Base-by-base conservation (phyloP, 92 coral and sea anemone genomes). In the Virgularia gustaviana region DNA sequence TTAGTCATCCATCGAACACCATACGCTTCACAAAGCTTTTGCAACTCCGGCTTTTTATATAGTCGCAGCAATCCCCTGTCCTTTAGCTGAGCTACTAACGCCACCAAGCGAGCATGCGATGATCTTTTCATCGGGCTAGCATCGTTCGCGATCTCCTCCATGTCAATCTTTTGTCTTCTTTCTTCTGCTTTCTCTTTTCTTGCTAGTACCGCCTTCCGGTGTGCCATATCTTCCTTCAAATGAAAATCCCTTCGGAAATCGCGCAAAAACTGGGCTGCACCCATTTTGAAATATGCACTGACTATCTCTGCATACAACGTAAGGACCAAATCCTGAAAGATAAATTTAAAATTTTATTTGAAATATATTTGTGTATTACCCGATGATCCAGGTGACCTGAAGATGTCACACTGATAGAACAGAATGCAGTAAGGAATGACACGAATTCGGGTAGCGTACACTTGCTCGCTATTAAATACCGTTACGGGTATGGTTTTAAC, bases 1-100 rank as follows among this genome's bases (percentile, higher is more conserved):
- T 51, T 63, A 20, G 62, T 10, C 29, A 37, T 45, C 6, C 42
- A 76, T 9, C 8, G 35, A 9, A 76, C 33, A 8, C 49, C 60
- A 49, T 76, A 63, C 31, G 81, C 75, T 30, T 16, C 49, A 63
- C 81, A 63, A 0, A 76, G 63, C 12, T 41, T 36, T 30, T 76
- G 72, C 49, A 76, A 6, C 37, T 76, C 75, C 18, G 12, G 5
- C 34, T 23, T 56, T 56, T 8, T 56, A 35, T 56, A 56, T 16
- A 56, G 31, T 9, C 31, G 63, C 32, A 23, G 16, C 22, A 56
- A 8, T 23, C 63, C 63, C 28, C 22, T 51, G 25, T 23, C 31
- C 28, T 8, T 23, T 25, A 56, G 24, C 8, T 56, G 5, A 23
- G 9, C 24, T 25, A 30, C 63, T 4, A 56, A 25, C 15, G 63